phyloP scores from a whole-genome alignment of 2,113 vertebrate species.

The Pleuronectes platessa region DNA sequence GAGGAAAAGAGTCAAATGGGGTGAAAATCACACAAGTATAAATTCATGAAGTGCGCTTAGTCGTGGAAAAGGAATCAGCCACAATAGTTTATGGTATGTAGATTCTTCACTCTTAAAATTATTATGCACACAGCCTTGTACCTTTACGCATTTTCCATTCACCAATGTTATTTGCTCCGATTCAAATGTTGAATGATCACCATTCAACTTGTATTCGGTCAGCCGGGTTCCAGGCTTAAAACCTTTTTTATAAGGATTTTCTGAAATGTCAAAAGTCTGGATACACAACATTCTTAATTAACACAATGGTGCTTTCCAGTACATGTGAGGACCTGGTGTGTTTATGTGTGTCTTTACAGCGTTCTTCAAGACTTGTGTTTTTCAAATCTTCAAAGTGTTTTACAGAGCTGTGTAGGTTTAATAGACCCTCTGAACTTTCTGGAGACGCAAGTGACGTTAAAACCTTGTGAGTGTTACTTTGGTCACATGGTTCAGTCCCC shows the following conservation, averaged over 20 bases:
- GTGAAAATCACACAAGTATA: no score
- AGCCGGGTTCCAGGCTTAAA: no score
- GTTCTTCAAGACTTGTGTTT: conserved; percentile 10
- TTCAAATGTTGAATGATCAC: no score
- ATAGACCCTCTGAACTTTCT: conserved; percentile 10
- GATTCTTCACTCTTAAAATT: neutral
- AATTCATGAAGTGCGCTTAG: no score
- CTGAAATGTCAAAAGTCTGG: no score
- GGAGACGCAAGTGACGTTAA: conserved; percentile 13
- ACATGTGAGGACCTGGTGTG: conserved; percentile 22
- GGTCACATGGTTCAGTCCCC: conserved; percentile 28
- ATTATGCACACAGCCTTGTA: no score
- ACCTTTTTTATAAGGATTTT: no score
- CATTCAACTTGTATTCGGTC: no score
- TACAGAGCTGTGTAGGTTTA: conserved; percentile 18
- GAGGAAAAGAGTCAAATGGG: no score
- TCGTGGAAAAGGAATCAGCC: no score
- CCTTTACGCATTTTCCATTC: neutral
- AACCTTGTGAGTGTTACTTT: conserved; percentile 35
- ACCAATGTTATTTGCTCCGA: no score
- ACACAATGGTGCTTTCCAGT: conserved; percentile 33
- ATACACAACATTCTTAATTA: conserved; percentile 28
- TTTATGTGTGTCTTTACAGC: conserved; percentile 12
- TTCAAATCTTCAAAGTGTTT: conserved; percentile 38
- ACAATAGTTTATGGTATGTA: neutral